These are phyloP conservation scores for Tetragonula clypearis DNA, from an alignment of 1,140 invertebrate species.

Conservation along the genomic window DNA sequence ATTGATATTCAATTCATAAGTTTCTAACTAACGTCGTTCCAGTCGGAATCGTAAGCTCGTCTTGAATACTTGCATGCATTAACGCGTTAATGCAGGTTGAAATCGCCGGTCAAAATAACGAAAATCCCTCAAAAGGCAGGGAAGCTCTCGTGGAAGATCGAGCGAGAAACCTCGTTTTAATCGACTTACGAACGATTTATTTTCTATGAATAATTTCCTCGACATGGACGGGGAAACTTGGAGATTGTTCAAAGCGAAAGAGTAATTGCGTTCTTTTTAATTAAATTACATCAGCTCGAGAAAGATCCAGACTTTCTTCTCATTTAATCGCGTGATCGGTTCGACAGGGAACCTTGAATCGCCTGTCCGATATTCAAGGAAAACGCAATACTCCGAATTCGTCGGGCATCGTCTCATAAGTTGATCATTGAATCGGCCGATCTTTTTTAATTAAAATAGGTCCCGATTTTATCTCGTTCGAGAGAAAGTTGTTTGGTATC, in stretches of 20 bases:
- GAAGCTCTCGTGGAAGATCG: background rate
- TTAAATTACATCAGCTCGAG: background rate
- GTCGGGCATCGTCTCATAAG: background rate
- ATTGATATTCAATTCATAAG: conserved; percentile 43
- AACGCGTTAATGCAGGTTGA: no score
- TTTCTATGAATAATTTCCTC: background rate
- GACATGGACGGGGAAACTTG: background rate
- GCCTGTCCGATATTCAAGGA: background rate
- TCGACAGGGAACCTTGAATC: background rate
- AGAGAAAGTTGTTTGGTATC: background rate
- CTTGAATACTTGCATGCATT: no score
- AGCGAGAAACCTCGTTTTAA: background rate
- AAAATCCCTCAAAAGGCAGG: background rate
- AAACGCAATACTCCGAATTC: background rate
- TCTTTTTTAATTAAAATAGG: background rate
- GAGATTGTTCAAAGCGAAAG: background rate
- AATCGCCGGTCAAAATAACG: background rate
- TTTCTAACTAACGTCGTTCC: background rate
- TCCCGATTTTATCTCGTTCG: background rate
- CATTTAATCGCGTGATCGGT: background rate
- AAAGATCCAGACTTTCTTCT: background rate
- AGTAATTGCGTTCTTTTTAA: background rate
- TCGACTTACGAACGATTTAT: conserved; percentile 1
- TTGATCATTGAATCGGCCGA: background rate
- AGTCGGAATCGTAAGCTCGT: background rate